phyloP scores from a whole-genome alignment of 2,113 vertebrate genomes.

The Artemisiospiza belli region DNA sequence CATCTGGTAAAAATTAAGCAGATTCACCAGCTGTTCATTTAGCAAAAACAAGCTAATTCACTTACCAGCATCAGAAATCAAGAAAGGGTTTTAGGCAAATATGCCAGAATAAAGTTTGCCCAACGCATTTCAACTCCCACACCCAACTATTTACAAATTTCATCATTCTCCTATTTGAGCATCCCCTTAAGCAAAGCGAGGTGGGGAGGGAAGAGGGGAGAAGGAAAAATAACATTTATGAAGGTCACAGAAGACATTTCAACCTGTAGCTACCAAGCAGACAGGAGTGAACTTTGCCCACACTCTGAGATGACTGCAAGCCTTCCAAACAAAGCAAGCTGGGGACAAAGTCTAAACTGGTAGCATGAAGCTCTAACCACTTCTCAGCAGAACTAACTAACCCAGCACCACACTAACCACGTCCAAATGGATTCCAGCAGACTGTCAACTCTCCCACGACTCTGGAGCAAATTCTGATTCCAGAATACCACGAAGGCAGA shows the following conservation, averaged over 20 bases:
- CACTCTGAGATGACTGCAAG: not conserved
- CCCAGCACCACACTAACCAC: conserved; percentile 7
- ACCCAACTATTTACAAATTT: not conserved
- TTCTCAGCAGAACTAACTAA: conserved; percentile 35
- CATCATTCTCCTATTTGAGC: not conserved
- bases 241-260: conserved; percentile 32
- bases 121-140: not conserved
- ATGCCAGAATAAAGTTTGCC: not conserved
- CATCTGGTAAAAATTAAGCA: conserved; percentile 39
- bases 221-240: not conserved
- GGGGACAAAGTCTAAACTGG: conserved; percentile 44
- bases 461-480: conserved; percentile 3
- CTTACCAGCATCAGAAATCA: not conserved
- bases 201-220: not conserved
- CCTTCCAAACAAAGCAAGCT: not conserved
- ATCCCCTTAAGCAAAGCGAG: not conserved
- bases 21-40: not conserved
- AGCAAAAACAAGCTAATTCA: conserved; percentile 9
- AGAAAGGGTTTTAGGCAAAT: not conserved
- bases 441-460: not conserved
- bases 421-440: conserved; percentile 37
- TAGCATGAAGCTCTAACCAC: conserved; percentile 41
- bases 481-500: not conserved
- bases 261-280: not conserved
- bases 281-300: conserved; percentile 33